Evolutionary conservation across 2,888 invertebrate species (phyloP), one percentile per base, ranked within the genome.

Genomic region (Scaptomyza tumidula): DNA sequence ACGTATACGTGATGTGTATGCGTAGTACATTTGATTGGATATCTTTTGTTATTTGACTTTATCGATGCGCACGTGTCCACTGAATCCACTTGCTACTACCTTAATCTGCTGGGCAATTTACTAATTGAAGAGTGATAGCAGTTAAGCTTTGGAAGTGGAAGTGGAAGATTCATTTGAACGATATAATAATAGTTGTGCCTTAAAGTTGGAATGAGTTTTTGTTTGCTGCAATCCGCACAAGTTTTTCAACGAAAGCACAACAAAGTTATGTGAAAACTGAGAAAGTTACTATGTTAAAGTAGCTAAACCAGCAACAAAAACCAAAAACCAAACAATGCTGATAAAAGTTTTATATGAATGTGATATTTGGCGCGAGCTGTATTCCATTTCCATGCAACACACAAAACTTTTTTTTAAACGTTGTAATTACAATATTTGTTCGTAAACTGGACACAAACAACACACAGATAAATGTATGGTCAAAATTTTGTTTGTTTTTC

Each of bases 41-140:
- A 61, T 71, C 29, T 56, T 57, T 53, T 49, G 58, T 69, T 58
- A 39, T 62, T 75, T 64, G 75, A 57, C 83, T 86, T 68, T 67
- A 58, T 79, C 85, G 72, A 66, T 75, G 78, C 73, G 64, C 70
- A 82, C 60, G 65, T 61, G 62, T 44, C 52, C 62, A 65, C 49
- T 52, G 58, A 58, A 6, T 0, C 50, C 16, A 16, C 58, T 71
- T 58, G 62, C 78, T 69, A 68, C 61, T 66, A 60, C 49, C 64
- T 63, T 46, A 65, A 81, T 10, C 9, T 73, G 71, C 75, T 72
- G 76, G 57, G 48, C 57, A 49, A 33, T 71, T 63, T 37, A 50
- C 39, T 6, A 6, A 41, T 31, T 35, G 64, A 57, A 41, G 41
- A 43, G 35, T 45, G 65, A 52, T 63, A 64, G 80, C 80, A 78